These are phyloP conservation scores for Hirudinaria manillensis DNA, from an alignment of 2,888 invertebrate genomes.

Conservation along the genomic window DNA sequence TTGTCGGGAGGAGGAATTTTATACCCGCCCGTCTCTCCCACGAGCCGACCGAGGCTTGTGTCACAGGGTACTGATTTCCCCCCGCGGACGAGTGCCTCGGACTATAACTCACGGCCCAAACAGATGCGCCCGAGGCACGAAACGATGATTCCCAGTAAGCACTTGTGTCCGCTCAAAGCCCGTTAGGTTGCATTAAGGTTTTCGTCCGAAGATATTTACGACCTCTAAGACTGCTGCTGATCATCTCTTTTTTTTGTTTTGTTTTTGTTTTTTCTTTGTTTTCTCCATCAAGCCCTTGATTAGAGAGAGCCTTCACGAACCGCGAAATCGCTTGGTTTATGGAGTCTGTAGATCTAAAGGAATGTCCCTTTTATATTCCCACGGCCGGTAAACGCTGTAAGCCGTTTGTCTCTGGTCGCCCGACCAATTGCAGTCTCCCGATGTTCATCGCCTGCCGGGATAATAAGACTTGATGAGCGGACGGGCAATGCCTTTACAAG, in stretches of 20 bases:
- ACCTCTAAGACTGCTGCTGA: not conserved
- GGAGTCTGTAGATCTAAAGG: not conserved
- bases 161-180: conserved; percentile 12
- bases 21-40: not conserved
- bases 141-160: conserved; percentile 6
- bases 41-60: not conserved
- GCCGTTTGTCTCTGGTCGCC: too few species aligned
- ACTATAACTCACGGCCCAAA: not conserved
- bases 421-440: too few species aligned
- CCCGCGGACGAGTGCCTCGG: not conserved
- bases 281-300: conserved; percentile 13
- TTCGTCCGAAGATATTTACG: not conserved
- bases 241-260: too few species aligned
- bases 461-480: too few species aligned
- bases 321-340: not conserved
- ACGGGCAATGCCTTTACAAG: too few species aligned
- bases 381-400: too few species aligned
- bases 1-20: not conserved
- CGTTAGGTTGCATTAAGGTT: not conserved
- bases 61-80: not conserved
- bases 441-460: too few species aligned
- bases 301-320: conserved; percentile 3
- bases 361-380: too few species aligned
- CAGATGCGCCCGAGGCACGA: conserved; percentile 8
- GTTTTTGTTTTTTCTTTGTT: too few species aligned